Evolutionary conservation across 2,797 vertebrate species (phyloP), one percentile per base, ranked within the genome.

Genomic region (Cossypha polioptera): DNA sequence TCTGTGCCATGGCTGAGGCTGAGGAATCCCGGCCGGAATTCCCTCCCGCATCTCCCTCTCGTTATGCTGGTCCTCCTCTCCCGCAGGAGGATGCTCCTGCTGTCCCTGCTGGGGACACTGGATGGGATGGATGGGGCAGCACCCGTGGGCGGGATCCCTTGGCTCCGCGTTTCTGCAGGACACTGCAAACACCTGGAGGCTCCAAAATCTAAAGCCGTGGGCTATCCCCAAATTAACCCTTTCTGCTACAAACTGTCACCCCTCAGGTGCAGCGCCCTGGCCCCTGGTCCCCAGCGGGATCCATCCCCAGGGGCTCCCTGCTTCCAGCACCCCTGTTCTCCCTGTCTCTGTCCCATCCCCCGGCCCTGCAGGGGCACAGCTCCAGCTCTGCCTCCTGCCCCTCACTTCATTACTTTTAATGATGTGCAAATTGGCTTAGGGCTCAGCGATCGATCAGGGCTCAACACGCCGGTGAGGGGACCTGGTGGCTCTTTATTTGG

Each of bases 61-160:
- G 3, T 8, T 21, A 1, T 22, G 20, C 33, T 35, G 3, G 0
- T 14, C 45, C 74, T 42, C 31, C 25, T 42, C 9, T 13, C 19
- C n/a, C 3, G 0, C 11, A 7, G 5, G 0, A 6, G 24, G 38
- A 47, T 6, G 28, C 18, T 47, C 11, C 65, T 26, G 18, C 0
- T 0, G 20, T 6, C 48, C 53, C 24, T 2, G 73, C 75, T 35
- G 35, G n/a, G n/a, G n/a, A n/a, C n/a, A n/a, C n/a, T n/a, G n/a
- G 36, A 6, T 18, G 25, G 28, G 62, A 16, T 0, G 9, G 47
- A 17, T 1, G 9, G 43, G 38, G 11, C n/a, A 22, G 51, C 57
- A 5, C 16, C 72, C 4, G 2, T 10, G 80, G 18, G 18, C 59
- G 16, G 11, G 24, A 28, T 38, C 10, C 8, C 38, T 29, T 22